phyloP scores from a whole-genome alignment of 2,888 invertebrate species.

The Andrena dorsata region DNA sequence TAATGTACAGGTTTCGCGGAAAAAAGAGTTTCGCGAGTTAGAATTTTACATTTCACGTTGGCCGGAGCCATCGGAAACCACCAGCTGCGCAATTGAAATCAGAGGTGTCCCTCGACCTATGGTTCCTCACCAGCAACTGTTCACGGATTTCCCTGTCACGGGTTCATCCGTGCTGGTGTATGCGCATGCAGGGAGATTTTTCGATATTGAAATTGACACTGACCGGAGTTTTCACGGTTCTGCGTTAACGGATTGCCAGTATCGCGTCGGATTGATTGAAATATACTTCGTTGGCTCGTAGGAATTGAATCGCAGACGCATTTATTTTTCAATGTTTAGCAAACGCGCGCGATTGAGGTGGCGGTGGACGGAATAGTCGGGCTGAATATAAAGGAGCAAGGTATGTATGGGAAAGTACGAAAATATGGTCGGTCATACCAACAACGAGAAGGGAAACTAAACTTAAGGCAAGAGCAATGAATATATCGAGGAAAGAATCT shows the following conservation, averaged over 20 bases:
- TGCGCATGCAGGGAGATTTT: conserved; percentile 50
- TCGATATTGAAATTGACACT: conserved; percentile 68
- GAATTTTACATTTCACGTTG: not conserved
- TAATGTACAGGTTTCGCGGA: not conserved
- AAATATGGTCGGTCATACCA: too few relatives aligned
- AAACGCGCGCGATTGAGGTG: not conserved
- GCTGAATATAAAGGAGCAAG: not conserved
- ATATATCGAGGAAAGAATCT: too few relatives aligned
- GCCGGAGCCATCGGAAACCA: conserved; percentile 26
- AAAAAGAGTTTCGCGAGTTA: not conserved
- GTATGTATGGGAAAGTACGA: too few relatives aligned
- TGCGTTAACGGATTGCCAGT: conserved; percentile 42
- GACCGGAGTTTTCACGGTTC: conserved; percentile 38
- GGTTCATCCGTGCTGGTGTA: not conserved
- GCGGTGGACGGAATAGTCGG: not conserved
- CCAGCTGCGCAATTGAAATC: conserved; percentile 45
- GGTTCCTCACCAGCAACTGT: conserved; percentile 28
- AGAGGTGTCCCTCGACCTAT: conserved; percentile 28
- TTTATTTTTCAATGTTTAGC: conserved; percentile 13
- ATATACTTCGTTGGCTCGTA: conserved; percentile 17
- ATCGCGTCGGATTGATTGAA: conserved; percentile 48
- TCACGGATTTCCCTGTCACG: conserved; percentile 29
- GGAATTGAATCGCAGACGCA: conserved; percentile 25
- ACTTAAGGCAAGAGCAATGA: too few relatives aligned
- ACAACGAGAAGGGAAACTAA: too few relatives aligned